Evolutionary conservation across 2,113 vertebrate species (phyloP).

Genomic region (Otis tarda): DNA sequence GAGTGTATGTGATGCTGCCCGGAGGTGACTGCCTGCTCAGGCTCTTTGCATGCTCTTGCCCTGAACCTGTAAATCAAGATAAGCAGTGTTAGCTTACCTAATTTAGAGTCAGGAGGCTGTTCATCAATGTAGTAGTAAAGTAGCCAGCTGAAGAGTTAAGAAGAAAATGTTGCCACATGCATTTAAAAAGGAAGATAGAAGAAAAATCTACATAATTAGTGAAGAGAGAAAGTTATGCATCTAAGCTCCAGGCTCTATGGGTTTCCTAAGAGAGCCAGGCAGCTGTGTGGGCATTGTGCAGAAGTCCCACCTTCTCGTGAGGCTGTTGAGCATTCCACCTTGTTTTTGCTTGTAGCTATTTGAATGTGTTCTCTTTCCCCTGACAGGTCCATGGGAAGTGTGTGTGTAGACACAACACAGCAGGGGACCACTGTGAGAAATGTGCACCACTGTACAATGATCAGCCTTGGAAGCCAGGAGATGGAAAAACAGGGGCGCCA

Average conservation of each 20-base stretch:
- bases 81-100: neutral
- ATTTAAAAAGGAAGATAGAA: neutral
- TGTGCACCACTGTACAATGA: conserved; percentile 84
- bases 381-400: conserved; percentile 82
- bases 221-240: neutral
- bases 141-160: neutral
- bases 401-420: conserved; percentile 86
- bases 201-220: neutral
- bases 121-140: neutral
- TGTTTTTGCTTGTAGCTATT: neutral
- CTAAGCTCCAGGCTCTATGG: neutral
- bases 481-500: conserved; percentile 83
- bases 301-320: neutral
- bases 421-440: conserved; percentile 86
- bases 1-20: neutral
- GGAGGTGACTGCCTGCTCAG: neutral
- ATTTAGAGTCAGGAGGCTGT: neutral
- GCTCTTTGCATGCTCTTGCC: neutral
- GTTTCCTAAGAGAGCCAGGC: neutral
- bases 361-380: neutral
- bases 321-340: neutral
- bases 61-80: neutral
- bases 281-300: neutral
- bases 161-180: neutral
- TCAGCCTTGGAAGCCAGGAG: conserved; percentile 84